Evolutionary conservation across 2,888 invertebrate genomes (phyloP).

Genomic region (Deilephila porcellus): DNA sequence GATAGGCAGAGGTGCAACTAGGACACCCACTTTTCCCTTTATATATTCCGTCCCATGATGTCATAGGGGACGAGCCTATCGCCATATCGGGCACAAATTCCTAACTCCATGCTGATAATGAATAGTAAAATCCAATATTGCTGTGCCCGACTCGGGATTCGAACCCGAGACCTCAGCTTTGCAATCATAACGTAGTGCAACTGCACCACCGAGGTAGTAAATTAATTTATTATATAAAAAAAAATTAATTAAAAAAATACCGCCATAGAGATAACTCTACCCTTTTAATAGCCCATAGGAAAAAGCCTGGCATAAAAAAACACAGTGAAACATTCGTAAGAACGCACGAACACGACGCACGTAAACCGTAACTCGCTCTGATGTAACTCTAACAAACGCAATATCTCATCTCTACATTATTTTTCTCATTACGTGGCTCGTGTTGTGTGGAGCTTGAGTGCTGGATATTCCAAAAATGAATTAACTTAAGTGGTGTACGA

Average conservation of each 20-base stretch:
- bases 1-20: too few species aligned
- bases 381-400: conserved; percentile 55
- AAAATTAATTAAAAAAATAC: neutral
- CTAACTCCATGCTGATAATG: too few species aligned
- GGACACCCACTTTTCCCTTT: too few species aligned
- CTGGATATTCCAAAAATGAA: conserved; percentile 32
- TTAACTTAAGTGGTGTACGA: neutral
- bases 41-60: too few species aligned
- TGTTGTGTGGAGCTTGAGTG: conserved; percentile 24
- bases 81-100: too few species aligned
- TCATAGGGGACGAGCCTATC: too few species aligned
- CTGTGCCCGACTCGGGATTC: too few species aligned
- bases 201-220: too few species aligned
- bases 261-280: neutral
- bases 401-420: conserved; percentile 57
- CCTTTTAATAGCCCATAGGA: neutral
- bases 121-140: too few species aligned
- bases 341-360: neutral
- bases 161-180: too few species aligned
- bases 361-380: conserved; percentile 39
- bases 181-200: too few species aligned
- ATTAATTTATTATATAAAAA: too few species aligned
- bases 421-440: conserved; percentile 45
- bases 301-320: neutral
- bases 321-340: conserved; percentile 9